phyloP scores from a whole-genome alignment of 2,113 vertebrate species.

The Crotalus horridus region DNA sequence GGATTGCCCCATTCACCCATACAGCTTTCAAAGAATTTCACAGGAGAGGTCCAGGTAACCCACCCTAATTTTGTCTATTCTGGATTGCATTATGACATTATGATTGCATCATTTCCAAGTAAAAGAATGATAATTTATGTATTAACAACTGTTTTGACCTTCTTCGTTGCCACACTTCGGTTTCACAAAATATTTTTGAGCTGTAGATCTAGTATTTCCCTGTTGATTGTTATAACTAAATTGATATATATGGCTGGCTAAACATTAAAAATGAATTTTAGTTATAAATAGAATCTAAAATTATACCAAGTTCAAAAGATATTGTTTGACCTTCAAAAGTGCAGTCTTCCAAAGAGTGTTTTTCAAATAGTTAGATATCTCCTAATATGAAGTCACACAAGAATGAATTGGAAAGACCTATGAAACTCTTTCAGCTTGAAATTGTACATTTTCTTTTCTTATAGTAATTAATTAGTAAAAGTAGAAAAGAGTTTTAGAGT shows the following conservation, averaged over 20 bases:
- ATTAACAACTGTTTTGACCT: neutral
- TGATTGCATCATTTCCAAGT: neutral
- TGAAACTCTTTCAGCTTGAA: neutral
- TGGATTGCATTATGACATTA: neutral
- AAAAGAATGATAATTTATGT: neutral
- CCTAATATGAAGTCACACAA: neutral
- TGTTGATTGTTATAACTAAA: neutral
- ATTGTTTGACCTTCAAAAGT: neutral
- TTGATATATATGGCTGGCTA: neutral
- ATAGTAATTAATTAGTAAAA: neutral
- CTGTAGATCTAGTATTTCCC: neutral
- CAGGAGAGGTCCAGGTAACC: neutral
- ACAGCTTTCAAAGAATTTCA: neutral
- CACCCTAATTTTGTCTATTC: neutral
- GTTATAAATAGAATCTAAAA: slow-evolving; percentile 6
- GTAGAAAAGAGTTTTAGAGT: neutral
- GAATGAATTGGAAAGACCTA: neutral
- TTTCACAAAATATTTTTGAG: neutral
- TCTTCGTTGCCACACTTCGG: neutral
- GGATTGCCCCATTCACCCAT: neutral
- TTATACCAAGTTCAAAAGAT: neutral
- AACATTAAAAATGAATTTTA: slow-evolving; percentile 5
- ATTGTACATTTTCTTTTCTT: neutral
- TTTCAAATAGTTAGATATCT: neutral
- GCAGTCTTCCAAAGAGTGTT: neutral